Percentiles rank a stretch among this genome's conserved stretches.
Conservation (phyloP, 2,797 vertebrate genomes). For the Hyperoplus lanceolatus region DNA sequence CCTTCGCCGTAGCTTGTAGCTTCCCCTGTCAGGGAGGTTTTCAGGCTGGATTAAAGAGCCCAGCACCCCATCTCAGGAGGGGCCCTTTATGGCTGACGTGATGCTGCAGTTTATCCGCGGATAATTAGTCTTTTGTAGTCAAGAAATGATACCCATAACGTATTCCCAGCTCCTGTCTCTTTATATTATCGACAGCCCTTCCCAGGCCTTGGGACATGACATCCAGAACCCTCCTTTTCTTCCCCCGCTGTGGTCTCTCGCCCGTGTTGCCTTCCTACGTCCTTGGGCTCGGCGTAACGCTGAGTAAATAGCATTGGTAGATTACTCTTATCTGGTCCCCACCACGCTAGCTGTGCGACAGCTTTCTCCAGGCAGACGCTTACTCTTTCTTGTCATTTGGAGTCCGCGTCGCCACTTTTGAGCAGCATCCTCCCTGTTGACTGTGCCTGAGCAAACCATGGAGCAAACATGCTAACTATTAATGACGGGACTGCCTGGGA, state of each 20-base stretch:
- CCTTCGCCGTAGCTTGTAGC: constrained; percentile 75
- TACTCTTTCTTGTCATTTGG: constrained; percentile 6
- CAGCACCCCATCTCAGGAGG: constrained; percentile 70
- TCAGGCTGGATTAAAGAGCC: constrained; percentile 67
- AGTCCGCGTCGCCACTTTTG: constrained; percentile 22
- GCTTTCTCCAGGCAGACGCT: constrained; percentile 18
- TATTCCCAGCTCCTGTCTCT: constrained; percentile 31
- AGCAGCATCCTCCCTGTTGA: constrained; percentile 23
- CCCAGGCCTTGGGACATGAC: constrained; percentile 23
- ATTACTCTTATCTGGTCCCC: constrained; percentile 51
- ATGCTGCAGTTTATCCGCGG: constrained; percentile 66
- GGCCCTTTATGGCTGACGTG: constrained; percentile 59
- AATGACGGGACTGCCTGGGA: constrained; percentile 16
- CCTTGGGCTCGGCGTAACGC: constrained; percentile 68
- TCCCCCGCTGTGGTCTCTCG: constrained; percentile 37
- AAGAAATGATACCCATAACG: constrained; percentile 67
- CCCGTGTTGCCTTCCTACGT: constrained; percentile 64
- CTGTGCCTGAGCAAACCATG: background rate
- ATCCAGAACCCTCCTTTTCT: constrained; percentile 40
- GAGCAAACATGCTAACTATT: constrained; percentile 28
- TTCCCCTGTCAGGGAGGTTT: constrained; percentile 63
- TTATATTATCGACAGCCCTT: constrained; percentile 23
- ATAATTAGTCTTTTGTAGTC: constrained; percentile 55
- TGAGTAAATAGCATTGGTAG: constrained; percentile 45
- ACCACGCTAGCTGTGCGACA: constrained; percentile 29